Conservation (phyloP, 2,797 vertebrate species). For the Merluccius polli region DNA sequence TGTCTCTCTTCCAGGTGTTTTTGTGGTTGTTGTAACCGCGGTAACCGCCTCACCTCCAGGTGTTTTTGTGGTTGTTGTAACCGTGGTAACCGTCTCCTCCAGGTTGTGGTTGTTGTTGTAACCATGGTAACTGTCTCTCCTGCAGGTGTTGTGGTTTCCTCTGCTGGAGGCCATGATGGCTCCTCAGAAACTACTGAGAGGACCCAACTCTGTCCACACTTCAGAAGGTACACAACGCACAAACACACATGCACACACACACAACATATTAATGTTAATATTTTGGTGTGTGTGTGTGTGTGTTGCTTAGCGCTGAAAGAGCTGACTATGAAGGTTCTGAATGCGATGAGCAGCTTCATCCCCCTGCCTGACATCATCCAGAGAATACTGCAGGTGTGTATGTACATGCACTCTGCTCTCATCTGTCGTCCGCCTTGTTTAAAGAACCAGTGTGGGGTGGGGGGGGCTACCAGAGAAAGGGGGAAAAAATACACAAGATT, state of each 20-base stretch:
- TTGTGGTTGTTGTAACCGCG: neutral
- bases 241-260: neutral
- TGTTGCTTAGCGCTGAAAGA: constrained; percentile 81
- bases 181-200: constrained; percentile 82
- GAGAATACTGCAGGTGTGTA: constrained; percentile 83
- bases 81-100: neutral
- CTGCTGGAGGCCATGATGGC: constrained; percentile 93
- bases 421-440: too few species aligned
- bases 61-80: neutral
- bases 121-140: neutral
- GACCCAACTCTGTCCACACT: constrained; percentile 56
- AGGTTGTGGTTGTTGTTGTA: neutral
- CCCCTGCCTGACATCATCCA: constrained; percentile 91
- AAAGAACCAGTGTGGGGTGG: too few species aligned
- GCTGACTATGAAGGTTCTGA: constrained; percentile 93
- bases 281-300: neutral
- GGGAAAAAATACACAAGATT: neutral
- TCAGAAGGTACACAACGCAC: constrained; percentile 79
- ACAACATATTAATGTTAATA: neutral
- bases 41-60: neutral
- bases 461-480: neutral
- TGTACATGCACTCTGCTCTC: neutral
- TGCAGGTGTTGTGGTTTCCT: constrained; percentile 90
- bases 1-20: too few species aligned
- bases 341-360: constrained; percentile 93